Conservation (phyloP, 2,113 vertebrate species). For the Leiothrix lutea region DNA sequence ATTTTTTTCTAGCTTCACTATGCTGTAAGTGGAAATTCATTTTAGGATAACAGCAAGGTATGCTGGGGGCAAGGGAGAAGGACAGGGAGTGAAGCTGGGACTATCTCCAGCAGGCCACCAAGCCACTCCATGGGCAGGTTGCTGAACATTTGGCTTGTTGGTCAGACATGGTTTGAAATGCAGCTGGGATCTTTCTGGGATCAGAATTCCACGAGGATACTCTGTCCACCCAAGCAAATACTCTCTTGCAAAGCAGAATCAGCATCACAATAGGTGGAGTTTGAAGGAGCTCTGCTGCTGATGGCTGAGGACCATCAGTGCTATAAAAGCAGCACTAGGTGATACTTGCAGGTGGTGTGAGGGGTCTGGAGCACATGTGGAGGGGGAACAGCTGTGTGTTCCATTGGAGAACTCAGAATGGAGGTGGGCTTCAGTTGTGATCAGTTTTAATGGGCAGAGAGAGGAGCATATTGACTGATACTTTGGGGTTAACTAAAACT, state of each 20-base stretch:
- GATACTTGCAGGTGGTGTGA: background rate
- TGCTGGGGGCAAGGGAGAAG: background rate
- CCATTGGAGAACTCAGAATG: background rate
- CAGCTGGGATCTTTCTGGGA: background rate
- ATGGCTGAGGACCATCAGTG: fast-evolving
- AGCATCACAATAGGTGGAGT: background rate
- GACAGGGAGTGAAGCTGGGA: background rate
- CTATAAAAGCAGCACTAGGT: fast-evolving
- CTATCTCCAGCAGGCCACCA: fast-evolving
- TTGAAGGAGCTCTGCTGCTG: background rate
- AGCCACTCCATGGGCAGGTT: fast-evolving
- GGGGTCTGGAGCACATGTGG: fast-evolving
- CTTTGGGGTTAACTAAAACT: background rate
- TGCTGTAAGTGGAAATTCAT: background rate
- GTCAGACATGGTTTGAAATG: background rate
- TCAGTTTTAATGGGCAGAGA: background rate
- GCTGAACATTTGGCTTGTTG: background rate
- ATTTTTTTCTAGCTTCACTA: background rate
- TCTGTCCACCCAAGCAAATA: background rate
- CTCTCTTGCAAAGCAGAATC: background rate
- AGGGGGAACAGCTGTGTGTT: background rate
- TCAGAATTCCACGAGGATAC: background rate
- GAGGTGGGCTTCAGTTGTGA: background rate
- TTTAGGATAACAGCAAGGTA: background rate
- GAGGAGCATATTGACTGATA: background rate